Conservation (phyloP, 2,113 vertebrate species). For the Psammodynastes pulverulentus region DNA sequence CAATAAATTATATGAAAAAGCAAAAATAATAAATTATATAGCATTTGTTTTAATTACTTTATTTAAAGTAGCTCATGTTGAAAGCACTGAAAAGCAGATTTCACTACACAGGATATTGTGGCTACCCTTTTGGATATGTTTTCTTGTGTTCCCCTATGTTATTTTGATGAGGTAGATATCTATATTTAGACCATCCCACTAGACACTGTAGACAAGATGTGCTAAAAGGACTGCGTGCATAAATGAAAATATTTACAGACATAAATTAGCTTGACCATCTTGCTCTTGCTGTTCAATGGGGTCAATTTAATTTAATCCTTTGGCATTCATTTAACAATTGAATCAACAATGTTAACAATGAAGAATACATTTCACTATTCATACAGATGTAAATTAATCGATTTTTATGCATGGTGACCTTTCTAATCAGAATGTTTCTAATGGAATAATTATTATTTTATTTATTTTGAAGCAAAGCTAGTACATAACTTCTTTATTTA, state of each 20-base stretch:
- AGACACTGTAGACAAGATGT: not conserved
- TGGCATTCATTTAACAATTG: conserved; percentile 25
- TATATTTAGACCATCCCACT: not conserved
- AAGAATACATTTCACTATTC: conserved; percentile 20
- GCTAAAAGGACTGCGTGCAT: not conserved
- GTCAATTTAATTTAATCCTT: not conserved
- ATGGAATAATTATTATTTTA: conserved; percentile 4
- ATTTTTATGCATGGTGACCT: conserved; percentile 10
- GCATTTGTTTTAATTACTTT: not conserved
- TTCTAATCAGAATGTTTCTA: not conserved
- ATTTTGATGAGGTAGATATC: not conserved
- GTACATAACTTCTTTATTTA: not conserved
- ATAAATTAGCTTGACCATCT: not conserved
- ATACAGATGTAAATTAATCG: not conserved
- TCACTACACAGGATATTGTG: not conserved
- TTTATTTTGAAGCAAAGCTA: not conserved
- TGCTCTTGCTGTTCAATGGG: not conserved
- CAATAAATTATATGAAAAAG: not conserved
- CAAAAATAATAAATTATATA: not conserved
- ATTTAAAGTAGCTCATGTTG: not conserved
- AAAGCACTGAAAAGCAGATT: not conserved
- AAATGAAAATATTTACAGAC: not conserved
- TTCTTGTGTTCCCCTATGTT: not conserved
- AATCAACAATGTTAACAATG: conserved; percentile 31
- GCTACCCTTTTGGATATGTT: not conserved